phyloP scores from a whole-genome alignment of 2,113 vertebrate genomes.

The Henicopernis longicauda region DNA sequence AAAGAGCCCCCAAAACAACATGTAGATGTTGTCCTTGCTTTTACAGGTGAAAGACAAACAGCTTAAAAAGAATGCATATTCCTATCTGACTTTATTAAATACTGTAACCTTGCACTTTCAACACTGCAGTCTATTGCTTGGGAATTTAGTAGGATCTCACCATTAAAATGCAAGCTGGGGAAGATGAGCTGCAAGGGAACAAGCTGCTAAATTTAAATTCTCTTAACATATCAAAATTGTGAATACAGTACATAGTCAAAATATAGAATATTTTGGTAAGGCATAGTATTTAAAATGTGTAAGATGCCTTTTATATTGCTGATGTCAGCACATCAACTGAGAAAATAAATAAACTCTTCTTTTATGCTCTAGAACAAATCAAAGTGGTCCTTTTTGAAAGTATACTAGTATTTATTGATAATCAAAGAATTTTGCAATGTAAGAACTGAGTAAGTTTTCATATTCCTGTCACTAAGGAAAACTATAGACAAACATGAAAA shows the following conservation, averaged over 20 bases:
- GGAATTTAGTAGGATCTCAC: background rate
- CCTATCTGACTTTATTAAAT: background rate
- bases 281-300: background rate
- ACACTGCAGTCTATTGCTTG: background rate
- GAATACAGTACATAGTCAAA: background rate
- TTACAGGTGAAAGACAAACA: background rate
- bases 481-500: background rate
- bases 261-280: background rate
- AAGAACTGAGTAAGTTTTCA: background rate
- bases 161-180: background rate
- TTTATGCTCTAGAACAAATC: background rate
- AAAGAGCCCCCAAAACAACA: background rate
- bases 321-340: background rate
- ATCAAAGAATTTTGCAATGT: background rate
- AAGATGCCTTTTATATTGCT: background rate
- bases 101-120: background rate
- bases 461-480: background rate
- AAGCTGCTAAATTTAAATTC: background rate
- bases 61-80: background rate
- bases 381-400: background rate
- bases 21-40: background rate
- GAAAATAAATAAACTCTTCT: background rate
- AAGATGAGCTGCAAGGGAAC: background rate
- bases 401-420: accelerated
- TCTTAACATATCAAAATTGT: background rate